phyloP scores from a whole-genome alignment of 1,140 invertebrate genomes.

The Pygmarrhopalites habei region DNA sequence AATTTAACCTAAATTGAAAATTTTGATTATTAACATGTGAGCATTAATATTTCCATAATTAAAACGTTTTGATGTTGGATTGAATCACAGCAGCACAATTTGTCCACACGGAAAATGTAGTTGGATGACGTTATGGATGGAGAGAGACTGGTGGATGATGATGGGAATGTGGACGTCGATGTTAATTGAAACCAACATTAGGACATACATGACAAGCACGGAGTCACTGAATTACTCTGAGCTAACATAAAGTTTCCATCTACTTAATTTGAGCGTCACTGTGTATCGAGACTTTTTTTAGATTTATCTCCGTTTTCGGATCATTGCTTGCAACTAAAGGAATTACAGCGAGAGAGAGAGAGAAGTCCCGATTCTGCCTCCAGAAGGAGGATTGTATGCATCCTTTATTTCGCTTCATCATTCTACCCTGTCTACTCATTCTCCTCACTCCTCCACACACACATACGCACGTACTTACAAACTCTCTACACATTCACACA shows the following conservation, averaged over 20 bases:
- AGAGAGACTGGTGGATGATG: neutral
- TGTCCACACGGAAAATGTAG: no score
- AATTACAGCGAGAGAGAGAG: slow-evolving; percentile 19
- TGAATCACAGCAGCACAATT: no score
- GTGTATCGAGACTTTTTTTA: slow-evolving; percentile 36
- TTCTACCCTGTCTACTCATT: no score
- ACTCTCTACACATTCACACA: neutral
- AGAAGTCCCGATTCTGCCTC: no score
- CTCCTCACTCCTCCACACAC: no score
- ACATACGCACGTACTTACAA: no score
- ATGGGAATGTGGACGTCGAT: neutral
- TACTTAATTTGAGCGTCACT: slow-evolving; percentile 37
- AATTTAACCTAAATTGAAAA: no score
- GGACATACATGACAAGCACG: slow-evolving; percentile 18
- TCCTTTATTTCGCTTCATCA: slow-evolving; percentile 8
- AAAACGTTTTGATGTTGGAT: no score
- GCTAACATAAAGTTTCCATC: slow-evolving; percentile 35
- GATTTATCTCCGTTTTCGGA: slow-evolving; percentile 37
- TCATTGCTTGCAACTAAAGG: slow-evolving; percentile 33
- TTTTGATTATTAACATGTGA: no score
- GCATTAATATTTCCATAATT: no score
- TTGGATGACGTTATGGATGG: no score
- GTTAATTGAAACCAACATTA: slow-evolving; percentile 36
- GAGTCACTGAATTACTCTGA: slow-evolving; percentile 24
- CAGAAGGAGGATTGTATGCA: slow-evolving; percentile 8